phyloP scores from a whole-genome alignment of 2,888 invertebrate genomes.

The Rotaria sp. region DNA sequence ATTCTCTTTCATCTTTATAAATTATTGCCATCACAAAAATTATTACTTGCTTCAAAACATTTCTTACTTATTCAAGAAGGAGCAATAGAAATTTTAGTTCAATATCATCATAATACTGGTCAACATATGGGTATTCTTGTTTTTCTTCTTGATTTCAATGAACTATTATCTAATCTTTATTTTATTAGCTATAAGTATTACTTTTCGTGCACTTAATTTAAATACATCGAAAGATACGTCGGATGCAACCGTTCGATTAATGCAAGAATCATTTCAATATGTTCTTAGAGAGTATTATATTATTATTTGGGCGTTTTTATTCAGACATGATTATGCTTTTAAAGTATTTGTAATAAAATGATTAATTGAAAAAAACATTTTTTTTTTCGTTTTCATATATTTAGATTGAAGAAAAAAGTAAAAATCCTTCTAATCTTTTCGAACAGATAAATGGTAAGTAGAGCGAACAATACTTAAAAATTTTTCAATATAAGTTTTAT shows the following conservation, averaged over 20 bases:
- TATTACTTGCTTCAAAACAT: not conserved
- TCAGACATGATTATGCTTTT: not conserved
- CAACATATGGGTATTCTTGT: not conserved
- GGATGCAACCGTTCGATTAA: not conserved
- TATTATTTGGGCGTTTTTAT: slow-evolving; percentile 7
- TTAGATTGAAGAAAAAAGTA: not conserved
- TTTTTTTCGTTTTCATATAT: not conserved
- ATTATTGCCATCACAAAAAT: not conserved
- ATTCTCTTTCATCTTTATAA: not conserved
- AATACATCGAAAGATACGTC: not conserved
- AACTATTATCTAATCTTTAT: not conserved
- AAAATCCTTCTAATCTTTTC: not conserved
- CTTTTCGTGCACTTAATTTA: not conserved
- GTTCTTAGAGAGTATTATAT: not conserved
- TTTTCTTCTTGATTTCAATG: no score
- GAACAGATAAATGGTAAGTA: not conserved
- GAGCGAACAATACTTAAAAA: not conserved
- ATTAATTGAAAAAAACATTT: not conserved
- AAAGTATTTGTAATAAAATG: not conserved
- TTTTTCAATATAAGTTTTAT: not conserved
- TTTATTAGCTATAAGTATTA: not conserved
- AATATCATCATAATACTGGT: not conserved
- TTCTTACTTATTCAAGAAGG: slow-evolving; percentile 9
- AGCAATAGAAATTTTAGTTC: slow-evolving; percentile 12
- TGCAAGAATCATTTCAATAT: not conserved